These are phyloP conservation scores for Lepidotrigona ventralis DNA, from an alignment of 1,140 invertebrate species.

Conservation along the genomic window DNA sequence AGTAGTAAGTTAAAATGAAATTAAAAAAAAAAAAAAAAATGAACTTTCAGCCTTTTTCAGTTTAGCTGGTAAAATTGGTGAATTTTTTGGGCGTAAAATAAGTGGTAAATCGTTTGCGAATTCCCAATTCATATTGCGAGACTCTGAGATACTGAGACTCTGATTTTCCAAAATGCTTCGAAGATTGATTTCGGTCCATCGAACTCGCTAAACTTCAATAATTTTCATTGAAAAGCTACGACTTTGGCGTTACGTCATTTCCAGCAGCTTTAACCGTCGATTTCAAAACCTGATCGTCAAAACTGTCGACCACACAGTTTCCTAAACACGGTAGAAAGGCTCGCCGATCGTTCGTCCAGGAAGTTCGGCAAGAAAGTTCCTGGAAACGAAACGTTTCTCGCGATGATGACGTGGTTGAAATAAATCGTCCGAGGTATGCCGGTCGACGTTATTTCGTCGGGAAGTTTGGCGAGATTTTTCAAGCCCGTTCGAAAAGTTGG, in stretches of 20 bases:
- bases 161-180: background rate
- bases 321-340: background rate
- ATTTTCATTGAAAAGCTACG: background rate
- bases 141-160: too few species aligned
- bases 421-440: background rate
- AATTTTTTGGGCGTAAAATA: too few species aligned
- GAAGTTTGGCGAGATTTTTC: slow-evolving; percentile 11
- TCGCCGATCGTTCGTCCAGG: background rate
- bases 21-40: too few species aligned
- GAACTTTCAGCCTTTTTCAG: too few species aligned
- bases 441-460: background rate
- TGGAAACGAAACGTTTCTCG: background rate
- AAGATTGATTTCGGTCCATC: too few species aligned
- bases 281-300: background rate
- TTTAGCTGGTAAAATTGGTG: too few species aligned
- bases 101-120: too few species aligned
- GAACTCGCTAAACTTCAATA: too few species aligned
- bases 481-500: background rate
- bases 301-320: background rate
- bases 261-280: background rate
- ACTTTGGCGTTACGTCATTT: background rate
- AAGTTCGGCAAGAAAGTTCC: background rate
- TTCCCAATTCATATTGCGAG: too few species aligned
- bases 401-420: slow-evolving; percentile 14
- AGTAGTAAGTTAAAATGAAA: too few species aligned